A percentile compares a stretch with the other conserved stretches of the same genome.
These are phyloP conservation scores for Eueremaeus valkanovi DNA, from an alignment of 2,888 invertebrate genomes.

Conservation along the genomic window DNA sequence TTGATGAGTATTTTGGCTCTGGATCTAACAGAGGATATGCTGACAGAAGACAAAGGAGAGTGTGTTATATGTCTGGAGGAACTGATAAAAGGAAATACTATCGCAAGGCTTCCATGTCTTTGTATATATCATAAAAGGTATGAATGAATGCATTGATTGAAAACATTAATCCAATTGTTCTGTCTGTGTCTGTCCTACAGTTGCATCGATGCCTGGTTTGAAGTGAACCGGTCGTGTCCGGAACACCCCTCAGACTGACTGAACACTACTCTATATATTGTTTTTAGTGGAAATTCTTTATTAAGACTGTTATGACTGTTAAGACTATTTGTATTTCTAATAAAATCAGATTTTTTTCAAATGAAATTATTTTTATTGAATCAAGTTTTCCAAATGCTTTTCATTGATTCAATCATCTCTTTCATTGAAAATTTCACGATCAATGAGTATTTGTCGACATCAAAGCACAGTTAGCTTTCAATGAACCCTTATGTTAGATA, in stretches of 20 bases:
- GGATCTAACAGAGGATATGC: conserved; percentile 83
- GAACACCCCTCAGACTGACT: conserved; percentile 90
- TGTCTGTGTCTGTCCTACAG: conserved; percentile 59
- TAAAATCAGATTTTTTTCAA: background rate
- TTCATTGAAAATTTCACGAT: background rate
- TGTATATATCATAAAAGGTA: conserved; percentile 99
- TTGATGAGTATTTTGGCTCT: background rate
- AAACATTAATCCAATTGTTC: conserved; percentile 41
- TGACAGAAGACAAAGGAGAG: conserved; percentile 94
- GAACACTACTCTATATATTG: no score
- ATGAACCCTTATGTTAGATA: conserved; percentile 1
- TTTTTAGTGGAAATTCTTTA: no score
- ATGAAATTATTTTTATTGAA: background rate
- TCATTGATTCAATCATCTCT: background rate
- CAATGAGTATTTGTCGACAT: background rate
- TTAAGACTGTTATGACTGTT: no score
- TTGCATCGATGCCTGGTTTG: conserved; percentile 99
- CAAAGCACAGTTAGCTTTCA: background rate
- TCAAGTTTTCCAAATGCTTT: background rate
- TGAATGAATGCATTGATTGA: background rate
- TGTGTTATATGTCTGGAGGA: conserved; percentile 99
- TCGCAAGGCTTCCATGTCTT: conserved; percentile 96
- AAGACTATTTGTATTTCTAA: no score
- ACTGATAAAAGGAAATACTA: conserved; percentile 87
- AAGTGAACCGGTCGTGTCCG: conserved; percentile 96